Evolutionary conservation across 2,113 vertebrate species (phyloP).

Genomic region (Catharus bicknelli): DNA sequence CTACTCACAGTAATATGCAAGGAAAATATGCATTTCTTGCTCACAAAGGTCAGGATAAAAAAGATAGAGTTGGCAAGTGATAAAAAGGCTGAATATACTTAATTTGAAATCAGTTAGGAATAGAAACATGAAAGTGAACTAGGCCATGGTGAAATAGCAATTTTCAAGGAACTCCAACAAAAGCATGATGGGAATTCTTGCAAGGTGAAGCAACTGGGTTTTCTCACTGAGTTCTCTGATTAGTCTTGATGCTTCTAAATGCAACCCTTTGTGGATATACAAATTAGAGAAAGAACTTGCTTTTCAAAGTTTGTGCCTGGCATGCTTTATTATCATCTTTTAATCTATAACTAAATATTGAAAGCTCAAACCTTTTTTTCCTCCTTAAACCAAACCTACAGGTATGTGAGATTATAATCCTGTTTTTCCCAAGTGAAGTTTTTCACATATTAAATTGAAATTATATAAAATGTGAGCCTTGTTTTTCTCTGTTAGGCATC

Average conservation of each 20-base stretch:
- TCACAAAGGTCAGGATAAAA: neutral
- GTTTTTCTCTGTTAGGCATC: neutral
- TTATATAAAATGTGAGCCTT: neutral
- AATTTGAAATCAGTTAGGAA: neutral
- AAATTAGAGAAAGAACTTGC: neutral
- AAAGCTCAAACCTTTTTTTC: neutral
- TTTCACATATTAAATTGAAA: neutral
- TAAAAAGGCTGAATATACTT: neutral
- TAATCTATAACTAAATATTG: neutral
- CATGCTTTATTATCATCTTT: neutral
- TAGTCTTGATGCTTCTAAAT: neutral
- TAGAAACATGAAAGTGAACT: neutral
- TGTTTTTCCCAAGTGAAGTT: neutral
- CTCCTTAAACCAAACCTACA: neutral
- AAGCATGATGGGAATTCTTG: neutral
- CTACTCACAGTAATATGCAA: neutral
- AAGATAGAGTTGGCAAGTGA: neutral
- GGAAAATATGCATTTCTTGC: neutral
- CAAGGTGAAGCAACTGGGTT: neutral
- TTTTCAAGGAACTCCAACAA: neutral
- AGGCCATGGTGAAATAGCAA: neutral
- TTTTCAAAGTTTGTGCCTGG: neutral
- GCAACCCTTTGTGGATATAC: neutral
- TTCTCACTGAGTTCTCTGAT: neutral
- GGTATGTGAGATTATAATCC: neutral